These are phyloP conservation scores for Trichechus manatus DNA, from an alignment of 2,113 vertebrate species.

Conservation along the genomic window DNA sequence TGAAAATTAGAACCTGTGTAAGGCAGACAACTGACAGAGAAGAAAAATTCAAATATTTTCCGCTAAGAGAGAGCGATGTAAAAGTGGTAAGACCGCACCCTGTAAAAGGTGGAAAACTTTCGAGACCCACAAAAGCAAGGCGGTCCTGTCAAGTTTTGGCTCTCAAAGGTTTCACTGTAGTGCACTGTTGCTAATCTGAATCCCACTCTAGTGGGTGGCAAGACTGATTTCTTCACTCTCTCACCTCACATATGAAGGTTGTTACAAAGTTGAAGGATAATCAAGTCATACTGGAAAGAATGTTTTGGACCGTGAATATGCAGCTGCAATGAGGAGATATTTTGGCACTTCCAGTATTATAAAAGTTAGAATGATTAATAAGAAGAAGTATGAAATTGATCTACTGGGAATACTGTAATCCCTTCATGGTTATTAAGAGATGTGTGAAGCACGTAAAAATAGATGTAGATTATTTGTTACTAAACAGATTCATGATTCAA, in stretches of 20 bases:
- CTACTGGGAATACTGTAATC: slow-evolving; percentile 69
- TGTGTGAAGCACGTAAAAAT: slow-evolving; percentile 67
- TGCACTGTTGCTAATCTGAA: background rate
- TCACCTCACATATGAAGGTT: slow-evolving; percentile 73
- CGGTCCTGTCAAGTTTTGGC: background rate
- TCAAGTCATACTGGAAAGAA: slow-evolving; percentile 85
- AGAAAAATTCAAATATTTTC: background rate
- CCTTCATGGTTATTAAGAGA: slow-evolving; percentile 73
- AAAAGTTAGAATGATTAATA: slow-evolving; percentile 81
- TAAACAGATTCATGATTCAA: slow-evolving; percentile 48
- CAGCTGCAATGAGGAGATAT: slow-evolving; percentile 81
- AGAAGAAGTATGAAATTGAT: slow-evolving; percentile 69
- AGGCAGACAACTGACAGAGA: background rate
- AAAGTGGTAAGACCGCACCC: background rate
- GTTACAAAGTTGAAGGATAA: slow-evolving; percentile 77
- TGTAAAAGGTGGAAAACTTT: background rate
- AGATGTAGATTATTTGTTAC: slow-evolving; percentile 69
- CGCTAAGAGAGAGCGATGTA: background rate
- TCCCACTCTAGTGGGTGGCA: slow-evolving; percentile 13
- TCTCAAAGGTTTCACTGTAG: background rate
- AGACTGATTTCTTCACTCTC: slow-evolving; percentile 56
- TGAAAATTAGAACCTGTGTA: background rate
- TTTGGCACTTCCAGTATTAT: slow-evolving; percentile 73
- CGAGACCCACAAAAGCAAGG: too few relatives aligned
- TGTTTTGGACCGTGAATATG: slow-evolving; percentile 70